Evolutionary conservation across 2,888 invertebrate species (phyloP), one percentile per base, ranked within the genome.

Genomic region (Lasioglossum lativentre): DNA sequence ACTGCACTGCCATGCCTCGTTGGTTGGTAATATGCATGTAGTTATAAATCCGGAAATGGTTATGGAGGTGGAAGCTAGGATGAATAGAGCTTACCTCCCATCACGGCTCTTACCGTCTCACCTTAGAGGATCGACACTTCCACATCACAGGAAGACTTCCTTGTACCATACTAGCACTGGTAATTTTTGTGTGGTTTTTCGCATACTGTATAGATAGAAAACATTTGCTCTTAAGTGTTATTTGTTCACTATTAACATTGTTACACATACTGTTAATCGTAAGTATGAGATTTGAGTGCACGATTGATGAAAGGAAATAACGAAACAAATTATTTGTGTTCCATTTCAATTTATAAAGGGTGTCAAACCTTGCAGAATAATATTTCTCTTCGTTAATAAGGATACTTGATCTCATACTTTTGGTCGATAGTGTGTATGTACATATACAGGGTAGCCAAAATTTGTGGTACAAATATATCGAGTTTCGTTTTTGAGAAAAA

Each of bases 11-110:
- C 93, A 90, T 93, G 90, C 90, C 90, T 91, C 91, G 90, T 93
- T 94, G 93, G 93, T 92, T 93, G 92, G 93, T 92, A 92, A 92
- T 85, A 94, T 93, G 93, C 95, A 94, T 94, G 95, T 96, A 98
- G 98, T 98, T 94, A 98, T 98, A 96, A 98, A 98, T 95, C 98
- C 98, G 89, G 98, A 98, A 95, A 96, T 98, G 95, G 97, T 98
- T 91, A 97, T 97, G 97, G 98, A 98, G 95, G 98, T 98, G 90
- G 98, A 98, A 96, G 97, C 97, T 92, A 96, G 98, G 94, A 98
- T 98, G 98, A 97, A 97, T 94, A 95, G 96, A 93, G 93, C 93
- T 90, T 94, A 94, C 83, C 96, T 97, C 92, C 98, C 98, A 78
- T 97, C 98, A 86, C 97, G 97, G 75, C 96, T 97, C 93, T 96